Conservation (phyloP, 1,140 invertebrate genomes). For the Hyles euphorbiae region DNA sequence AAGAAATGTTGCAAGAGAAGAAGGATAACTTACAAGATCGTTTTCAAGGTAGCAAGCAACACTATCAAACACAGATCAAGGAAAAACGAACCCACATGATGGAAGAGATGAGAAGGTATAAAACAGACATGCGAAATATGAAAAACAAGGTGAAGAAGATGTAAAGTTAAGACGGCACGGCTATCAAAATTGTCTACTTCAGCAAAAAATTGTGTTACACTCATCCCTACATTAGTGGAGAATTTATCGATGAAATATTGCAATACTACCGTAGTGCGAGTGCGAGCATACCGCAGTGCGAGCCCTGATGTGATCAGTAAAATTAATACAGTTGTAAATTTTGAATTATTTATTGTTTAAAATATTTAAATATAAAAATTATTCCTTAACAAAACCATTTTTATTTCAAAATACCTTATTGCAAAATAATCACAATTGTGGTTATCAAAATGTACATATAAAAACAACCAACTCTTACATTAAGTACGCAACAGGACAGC, state of each 20-base stretch:
- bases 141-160: constrained; percentile 71
- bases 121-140: constrained; percentile 68
- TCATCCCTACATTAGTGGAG: too few relatives aligned
- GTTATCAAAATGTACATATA: constrained; percentile 63
- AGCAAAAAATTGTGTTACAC: too few relatives aligned
- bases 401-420: constrained; percentile 32
- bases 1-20: constrained; percentile 78
- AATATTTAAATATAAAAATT: constrained; percentile 48
- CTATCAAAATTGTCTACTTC: too few relatives aligned
- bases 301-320: too few relatives aligned
- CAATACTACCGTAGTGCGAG: too few relatives aligned
- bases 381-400: constrained; percentile 54
- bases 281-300: too few relatives aligned
- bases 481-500: constrained; percentile 68
- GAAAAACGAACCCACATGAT: constrained; percentile 67
- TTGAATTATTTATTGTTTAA: constrained; percentile 48
- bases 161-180: constrained; percentile 20
- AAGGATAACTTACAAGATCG: constrained; percentile 74
- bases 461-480: constrained; percentile 42
- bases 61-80: constrained; percentile 58
- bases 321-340: constrained; percentile 41
- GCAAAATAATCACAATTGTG: constrained; percentile 49
- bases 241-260: too few relatives aligned
- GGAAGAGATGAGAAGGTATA: constrained; percentile 71
- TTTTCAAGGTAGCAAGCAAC: constrained; percentile 70